Evolutionary conservation across 2,888 invertebrate genomes (phyloP), one percentile per base, ranked within the genome.

Genomic region (Azorinus chamasolen): DNA sequence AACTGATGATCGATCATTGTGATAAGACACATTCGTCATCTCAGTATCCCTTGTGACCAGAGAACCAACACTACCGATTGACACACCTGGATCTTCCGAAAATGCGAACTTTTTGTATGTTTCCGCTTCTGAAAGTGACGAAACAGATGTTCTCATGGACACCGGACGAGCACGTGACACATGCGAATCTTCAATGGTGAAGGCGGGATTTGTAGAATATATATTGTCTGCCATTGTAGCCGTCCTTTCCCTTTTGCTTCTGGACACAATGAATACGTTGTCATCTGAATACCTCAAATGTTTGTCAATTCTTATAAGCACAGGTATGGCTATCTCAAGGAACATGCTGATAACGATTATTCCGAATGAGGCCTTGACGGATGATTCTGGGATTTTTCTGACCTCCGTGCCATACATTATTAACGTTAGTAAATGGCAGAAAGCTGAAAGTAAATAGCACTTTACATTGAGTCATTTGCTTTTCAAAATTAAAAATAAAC

Each of bases 321-420:
- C 41, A n/a, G 77, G 74, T 10, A 78, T 54, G 25, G 63, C 51
- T 6, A 81, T 37, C 39, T 81, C 81, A n/a, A 81, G 51, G 10
- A 81, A 24, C 6, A 81, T 50, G n/a, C 58, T 18, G 24, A 81
- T 57, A 10, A 81, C 54, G 12, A 81, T 45, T 22, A 81, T 54
- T 0, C 78, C 74, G 25, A 46, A 78, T 0, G 81, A 81, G 20
- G 46, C 77, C 54, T 75, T 54, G n/a, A 78, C 62, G 12, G 24
- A 27, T 2, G 77, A 77, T 1, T 81, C 77, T 14, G 74, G 65
- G 16, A 81, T 48, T 57, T 77, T 77, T 18, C 37, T 50, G 2
- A 78, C 81, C 54, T 81, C 81, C 16, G 74, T 64, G 10, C 78
- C 81, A 27, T 75, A 81, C 74, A 81, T 74, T 55, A 81, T 74